Evolutionary conservation across 2,888 invertebrate species (phyloP).

Genomic region (Petrolisthes cinctipes): DNA sequence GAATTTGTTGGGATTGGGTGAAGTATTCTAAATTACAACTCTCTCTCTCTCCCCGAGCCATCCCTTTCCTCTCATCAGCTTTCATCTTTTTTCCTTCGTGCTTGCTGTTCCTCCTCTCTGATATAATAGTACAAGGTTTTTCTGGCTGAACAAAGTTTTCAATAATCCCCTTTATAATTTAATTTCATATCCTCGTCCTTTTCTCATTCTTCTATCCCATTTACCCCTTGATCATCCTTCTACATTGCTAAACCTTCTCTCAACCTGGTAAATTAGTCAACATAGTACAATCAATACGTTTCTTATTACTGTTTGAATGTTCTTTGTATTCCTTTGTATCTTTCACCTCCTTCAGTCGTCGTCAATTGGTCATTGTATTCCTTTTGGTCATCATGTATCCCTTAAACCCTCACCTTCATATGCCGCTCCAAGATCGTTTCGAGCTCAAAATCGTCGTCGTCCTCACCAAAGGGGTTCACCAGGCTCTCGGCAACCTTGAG

Average conservation of each 20-base stretch:
- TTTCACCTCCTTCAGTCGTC: background rate
- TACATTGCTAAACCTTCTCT: too few relatives aligned
- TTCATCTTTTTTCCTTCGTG: background rate
- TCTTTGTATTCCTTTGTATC: background rate
- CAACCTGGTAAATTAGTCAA: too few relatives aligned
- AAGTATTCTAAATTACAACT: background rate
- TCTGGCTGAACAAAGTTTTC: too few relatives aligned
- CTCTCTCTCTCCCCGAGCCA: background rate
- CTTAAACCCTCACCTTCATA: slow-evolving; percentile 79
- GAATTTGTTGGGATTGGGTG: background rate
- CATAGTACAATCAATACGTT: too few relatives aligned
- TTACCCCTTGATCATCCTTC: too few relatives aligned
- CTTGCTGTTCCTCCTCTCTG: background rate
- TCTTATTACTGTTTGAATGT: too few relatives aligned
- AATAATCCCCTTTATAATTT: too few relatives aligned
- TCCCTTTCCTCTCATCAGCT: background rate
- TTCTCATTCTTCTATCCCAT: too few relatives aligned
- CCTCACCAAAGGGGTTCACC: slow-evolving; percentile 96
- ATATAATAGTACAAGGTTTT: too few relatives aligned
- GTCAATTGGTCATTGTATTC: background rate
- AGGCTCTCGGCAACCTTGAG: slow-evolving; percentile 93
- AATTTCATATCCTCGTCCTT: too few relatives aligned
- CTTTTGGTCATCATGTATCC: background rate
- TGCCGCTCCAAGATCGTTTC: slow-evolving; percentile 95
- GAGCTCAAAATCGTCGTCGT: slow-evolving; percentile 93